These are phyloP conservation scores for Melospiza georgiana DNA, from an alignment of 2,113 vertebrate species.

Conservation along the genomic window DNA sequence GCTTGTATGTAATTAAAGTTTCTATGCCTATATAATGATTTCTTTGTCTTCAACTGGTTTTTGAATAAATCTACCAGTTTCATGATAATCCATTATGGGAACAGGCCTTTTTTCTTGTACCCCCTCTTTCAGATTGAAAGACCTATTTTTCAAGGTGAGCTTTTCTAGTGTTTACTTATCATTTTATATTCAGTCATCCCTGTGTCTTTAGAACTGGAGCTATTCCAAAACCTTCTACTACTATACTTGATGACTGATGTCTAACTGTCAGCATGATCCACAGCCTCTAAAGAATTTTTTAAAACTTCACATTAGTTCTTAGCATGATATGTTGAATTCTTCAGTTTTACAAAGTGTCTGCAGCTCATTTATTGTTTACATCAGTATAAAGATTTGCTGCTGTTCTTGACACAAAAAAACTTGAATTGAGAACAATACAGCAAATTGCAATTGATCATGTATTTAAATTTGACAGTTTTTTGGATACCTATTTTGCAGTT, in stretches of 20 bases:
- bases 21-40: neutral
- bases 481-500: neutral
- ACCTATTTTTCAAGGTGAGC: neutral
- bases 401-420: neutral
- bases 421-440: neutral
- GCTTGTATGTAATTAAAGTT: neutral
- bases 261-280: neutral
- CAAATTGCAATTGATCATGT: neutral
- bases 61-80: neutral
- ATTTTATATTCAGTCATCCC: neutral
- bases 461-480: neutral
- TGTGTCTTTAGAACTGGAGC: neutral
- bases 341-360: neutral
- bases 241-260: neutral
- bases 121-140: neutral
- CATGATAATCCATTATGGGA: neutral
- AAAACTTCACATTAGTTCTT: neutral
- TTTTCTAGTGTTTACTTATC: neutral
- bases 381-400: neutral
- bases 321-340: neutral
- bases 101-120: neutral
- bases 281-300: neutral
- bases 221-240: neutral
- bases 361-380: neutral
- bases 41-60: neutral